Conservation (phyloP, 2,797 vertebrate species). For the Anolis apletophallus region DNA sequence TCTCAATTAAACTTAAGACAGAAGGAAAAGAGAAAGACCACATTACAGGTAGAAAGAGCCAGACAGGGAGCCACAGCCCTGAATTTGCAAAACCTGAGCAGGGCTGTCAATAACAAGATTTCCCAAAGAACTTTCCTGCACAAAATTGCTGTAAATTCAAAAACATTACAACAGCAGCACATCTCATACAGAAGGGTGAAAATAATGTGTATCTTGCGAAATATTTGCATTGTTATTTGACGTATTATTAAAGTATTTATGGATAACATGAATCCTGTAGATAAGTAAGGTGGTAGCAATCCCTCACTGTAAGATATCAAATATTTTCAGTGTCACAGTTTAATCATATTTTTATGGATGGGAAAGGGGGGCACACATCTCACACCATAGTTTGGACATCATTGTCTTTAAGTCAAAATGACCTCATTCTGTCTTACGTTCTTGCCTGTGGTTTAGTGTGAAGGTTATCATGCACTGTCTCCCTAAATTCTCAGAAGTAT, state of each 20-base stretch:
- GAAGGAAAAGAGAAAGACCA: no score
- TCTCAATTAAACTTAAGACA: no score
- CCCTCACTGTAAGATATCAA: background rate
- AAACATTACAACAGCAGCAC: no score
- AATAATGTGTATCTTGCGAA: background rate
- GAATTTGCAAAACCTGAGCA: no score
- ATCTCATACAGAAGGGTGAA: no score
- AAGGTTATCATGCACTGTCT: background rate
- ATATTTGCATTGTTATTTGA: background rate
- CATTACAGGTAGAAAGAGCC: no score
- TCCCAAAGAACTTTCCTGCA: no score
- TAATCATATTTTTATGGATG: background rate
- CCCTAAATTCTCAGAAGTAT: background rate
- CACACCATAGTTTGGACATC: background rate
- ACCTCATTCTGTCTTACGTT: background rate
- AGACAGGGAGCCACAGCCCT: no score
- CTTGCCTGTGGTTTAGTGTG: background rate
- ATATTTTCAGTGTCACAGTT: background rate
- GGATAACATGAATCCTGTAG: background rate
- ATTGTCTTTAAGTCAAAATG: background rate
- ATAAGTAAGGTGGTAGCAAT: background rate
- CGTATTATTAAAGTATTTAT: background rate
- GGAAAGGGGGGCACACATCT: no score
- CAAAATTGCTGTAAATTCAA: no score
- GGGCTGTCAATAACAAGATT: no score